A percentile compares a stretch with the other conserved stretches of the same genome.
phyloP scores from a whole-genome alignment of 1,140 invertebrate species.

The Drosophila busckii region DNA sequence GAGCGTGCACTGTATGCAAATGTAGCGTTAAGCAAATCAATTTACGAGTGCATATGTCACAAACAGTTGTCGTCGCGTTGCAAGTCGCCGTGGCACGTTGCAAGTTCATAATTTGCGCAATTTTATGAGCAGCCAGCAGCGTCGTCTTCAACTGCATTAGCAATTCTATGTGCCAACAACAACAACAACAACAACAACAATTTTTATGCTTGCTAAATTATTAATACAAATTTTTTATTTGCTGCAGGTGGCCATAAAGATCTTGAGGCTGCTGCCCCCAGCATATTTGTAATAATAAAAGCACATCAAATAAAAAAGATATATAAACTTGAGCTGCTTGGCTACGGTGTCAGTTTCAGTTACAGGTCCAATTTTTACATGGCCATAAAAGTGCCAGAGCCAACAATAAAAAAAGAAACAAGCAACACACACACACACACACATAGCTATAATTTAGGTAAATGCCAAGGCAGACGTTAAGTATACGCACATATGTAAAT shows the following conservation, averaged over 20 bases:
- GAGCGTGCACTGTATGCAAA: too few relatives aligned
- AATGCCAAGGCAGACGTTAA: constrained; percentile 58
- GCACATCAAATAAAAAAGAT: too few relatives aligned
- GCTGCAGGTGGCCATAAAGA: constrained; percentile 67
- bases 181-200: too few relatives aligned
- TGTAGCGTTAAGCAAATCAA: too few relatives aligned
- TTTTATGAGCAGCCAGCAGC: constrained; percentile 29
- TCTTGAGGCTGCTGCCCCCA: constrained; percentile 42
- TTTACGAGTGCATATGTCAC: constrained; percentile 63
- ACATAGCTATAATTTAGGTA: constrained; percentile 58
- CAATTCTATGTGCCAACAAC: too few relatives aligned
- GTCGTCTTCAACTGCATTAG: too few relatives aligned
- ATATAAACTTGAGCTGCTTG: constrained; percentile 54
- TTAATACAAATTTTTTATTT: constrained; percentile 61
- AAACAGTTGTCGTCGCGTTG: constrained; percentile 13
- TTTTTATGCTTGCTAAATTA: constrained; percentile 38
- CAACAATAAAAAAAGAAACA: constrained; percentile 29
- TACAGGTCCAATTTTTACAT: constrained; percentile 46
- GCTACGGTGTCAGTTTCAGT: constrained; percentile 4
- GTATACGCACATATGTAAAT: constrained; percentile 11
- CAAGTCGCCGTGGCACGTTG: constrained; percentile 41
- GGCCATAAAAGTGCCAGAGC: constrained; percentile 57
- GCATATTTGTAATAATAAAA: constrained; percentile 63
- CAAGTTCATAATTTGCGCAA: constrained; percentile 65
- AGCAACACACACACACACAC: constrained; percentile 10